phyloP scores from a whole-genome alignment of 2,797 vertebrate genomes.

The Clarias platycephalus region DNA sequence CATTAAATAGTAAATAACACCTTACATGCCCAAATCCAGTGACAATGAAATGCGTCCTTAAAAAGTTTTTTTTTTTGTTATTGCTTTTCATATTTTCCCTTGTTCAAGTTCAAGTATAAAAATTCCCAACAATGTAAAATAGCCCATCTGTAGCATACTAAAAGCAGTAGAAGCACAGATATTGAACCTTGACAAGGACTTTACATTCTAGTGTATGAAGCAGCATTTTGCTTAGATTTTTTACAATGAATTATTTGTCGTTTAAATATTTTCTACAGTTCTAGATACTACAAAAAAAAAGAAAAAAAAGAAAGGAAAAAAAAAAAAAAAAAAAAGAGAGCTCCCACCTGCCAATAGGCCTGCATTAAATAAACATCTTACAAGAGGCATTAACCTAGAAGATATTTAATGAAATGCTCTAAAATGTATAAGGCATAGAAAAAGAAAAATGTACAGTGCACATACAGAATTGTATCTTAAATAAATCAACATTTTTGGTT shows the following conservation, averaged over 20 bases:
- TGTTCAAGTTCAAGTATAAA: conserved; percentile 99
- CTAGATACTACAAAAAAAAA: conserved; percentile 70
- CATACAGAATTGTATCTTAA: conserved; percentile 89
- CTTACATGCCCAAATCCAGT: conserved; percentile 92
- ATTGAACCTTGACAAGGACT: conserved; percentile 86
- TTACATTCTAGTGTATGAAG: conserved; percentile 89
- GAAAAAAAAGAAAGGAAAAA: conserved; percentile 68
- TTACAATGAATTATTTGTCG: conserved; percentile 66
- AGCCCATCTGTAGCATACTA: conserved; percentile 89
- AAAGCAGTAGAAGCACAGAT: conserved; percentile 94
- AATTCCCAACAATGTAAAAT: conserved; percentile 99
- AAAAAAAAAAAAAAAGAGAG: conserved; percentile 68
- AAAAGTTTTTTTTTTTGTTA: conserved; percentile 72
- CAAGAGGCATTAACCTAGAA: conserved; percentile 82
- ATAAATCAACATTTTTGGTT: conserved; percentile 97
- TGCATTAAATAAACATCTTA: conserved; percentile 77
- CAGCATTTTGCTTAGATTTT: conserved; percentile 79
- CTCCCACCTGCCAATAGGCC: conserved; percentile 72
- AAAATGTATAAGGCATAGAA: conserved; percentile 83
- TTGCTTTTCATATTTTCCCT: conserved; percentile 94
- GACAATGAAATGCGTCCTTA: conserved; percentile 90
- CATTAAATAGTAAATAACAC: conserved; percentile 82
- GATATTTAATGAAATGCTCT: conserved; percentile 83
- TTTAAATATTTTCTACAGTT: conserved; percentile 60
- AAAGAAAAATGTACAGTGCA: conserved; percentile 87